Base-by-base conservation (phyloP, 2,888 invertebrate species). In the Toxonevra muliebris region DNA sequence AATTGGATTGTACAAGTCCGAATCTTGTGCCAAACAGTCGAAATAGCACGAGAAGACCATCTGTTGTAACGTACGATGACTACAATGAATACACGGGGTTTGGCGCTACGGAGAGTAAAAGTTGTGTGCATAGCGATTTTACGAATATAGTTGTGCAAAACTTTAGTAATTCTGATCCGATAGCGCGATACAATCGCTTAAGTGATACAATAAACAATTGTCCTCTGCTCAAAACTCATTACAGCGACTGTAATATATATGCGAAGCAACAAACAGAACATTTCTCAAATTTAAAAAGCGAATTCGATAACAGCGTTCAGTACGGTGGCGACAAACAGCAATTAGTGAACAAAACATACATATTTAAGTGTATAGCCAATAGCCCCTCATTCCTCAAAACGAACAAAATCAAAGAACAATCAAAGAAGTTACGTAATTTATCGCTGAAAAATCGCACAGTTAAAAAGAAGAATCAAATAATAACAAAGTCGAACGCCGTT, bases 321-420 rank as follows among this genome's bases (percentile, higher is more conserved):
- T 76, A 75, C 72, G 78, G 75, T 69, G 75, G 75, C 60, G 80
- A 84, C 65, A 83, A 83, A 66, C 80, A 84, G 73, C 78, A 84
- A 70, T 73, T 83, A 75, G 82, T 83, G 62, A 82, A 84, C 72
- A 83, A 84, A 73, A 83, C 83, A 45, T 84, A 84, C 74, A 84
- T 85, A 72, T 84, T 85, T 71, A 85, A 85, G 80, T 85, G 83
- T 76, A 82, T 85, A 55, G 82, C 84, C 40, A 84, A 83, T 68
- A 85, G 85, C 77, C 83, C 85, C 43, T 84, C 85, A 73, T 84
- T 85, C 73, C 75, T 85, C 66, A 83, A 81, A 72, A 80, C 81
- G 68, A 85, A 80, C 69, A 84, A 83, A 78, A 79, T 85, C 75
- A 85, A 84, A 77, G 83, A 84, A 71, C 83, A 85, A 76, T 80